Evolutionary conservation across 2,797 vertebrate species (phyloP).

Genomic region (Philypnodon macrostomus): DNA sequence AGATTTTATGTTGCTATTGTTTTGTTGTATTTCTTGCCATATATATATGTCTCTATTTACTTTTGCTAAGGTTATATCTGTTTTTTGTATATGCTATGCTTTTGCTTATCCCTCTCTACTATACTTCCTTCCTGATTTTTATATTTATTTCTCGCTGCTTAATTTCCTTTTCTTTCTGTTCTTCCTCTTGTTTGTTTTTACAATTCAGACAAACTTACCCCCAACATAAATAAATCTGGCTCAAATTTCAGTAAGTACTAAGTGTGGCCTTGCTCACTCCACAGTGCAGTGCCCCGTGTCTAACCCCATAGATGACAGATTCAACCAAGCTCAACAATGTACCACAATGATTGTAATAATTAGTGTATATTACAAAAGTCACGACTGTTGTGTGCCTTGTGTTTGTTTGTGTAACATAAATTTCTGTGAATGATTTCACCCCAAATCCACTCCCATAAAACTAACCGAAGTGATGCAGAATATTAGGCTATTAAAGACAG

Average conservation of each 20-base stretch:
- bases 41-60: conserved; percentile 13
- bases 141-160: conserved; percentile 51
- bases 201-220: conserved; percentile 80
- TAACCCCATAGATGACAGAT: conserved; percentile 56
- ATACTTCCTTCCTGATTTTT: conserved; percentile 32
- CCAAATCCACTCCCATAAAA: conserved; percentile 11
- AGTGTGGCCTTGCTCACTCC: conserved; percentile 70
- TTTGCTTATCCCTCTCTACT: neutral
- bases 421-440: conserved; percentile 28
- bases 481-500: too few species aligned
- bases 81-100: neutral
- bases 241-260: conserved; percentile 84
- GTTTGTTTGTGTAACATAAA: conserved; percentile 26
- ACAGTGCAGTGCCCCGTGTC: conserved; percentile 63
- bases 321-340: conserved; percentile 24
- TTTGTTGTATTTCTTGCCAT: conserved; percentile 4
- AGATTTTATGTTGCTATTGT: neutral
- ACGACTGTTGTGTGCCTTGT: conserved; percentile 44
- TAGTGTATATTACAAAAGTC: conserved; percentile 34
- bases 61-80: neutral
- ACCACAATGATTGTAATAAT: conserved; percentile 32
- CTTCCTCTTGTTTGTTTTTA: conserved; percentile 68
- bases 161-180: conserved; percentile 55
- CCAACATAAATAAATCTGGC: conserved; percentile 82
- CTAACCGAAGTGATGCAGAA: conserved; percentile 16